Percentiles rank a stretch among this genome's conserved stretches.
Conservation (phyloP, 2,888 invertebrate genomes). For the Tetanocera ferruginea region DNA sequence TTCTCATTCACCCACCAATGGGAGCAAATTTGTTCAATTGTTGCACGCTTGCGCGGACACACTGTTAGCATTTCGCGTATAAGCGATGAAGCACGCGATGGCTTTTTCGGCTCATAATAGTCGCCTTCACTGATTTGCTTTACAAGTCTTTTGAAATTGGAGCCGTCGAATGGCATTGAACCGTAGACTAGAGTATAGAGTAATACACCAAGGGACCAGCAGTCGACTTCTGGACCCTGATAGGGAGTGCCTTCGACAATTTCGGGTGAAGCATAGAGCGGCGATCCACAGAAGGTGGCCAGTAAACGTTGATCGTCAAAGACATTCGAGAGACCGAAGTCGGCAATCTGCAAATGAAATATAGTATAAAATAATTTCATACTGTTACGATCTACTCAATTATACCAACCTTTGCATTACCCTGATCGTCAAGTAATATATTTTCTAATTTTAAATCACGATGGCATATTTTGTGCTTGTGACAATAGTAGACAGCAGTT, state of each 20-base stretch:
- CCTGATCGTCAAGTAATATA: constrained; percentile 91
- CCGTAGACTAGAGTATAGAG: constrained; percentile 98
- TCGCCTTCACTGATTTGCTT: constrained; percentile 97
- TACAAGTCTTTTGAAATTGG: constrained; percentile 96
- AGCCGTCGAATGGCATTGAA: constrained; percentile 99
- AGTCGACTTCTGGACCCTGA: constrained; percentile 95
- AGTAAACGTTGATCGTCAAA: constrained; percentile 89
- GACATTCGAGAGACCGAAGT: constrained; percentile 98
- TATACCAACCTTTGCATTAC: constrained; percentile 88
- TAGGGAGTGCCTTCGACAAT: constrained; percentile 97
- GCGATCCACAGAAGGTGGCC: constrained; percentile 96
- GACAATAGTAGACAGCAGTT: constrained; percentile 97
- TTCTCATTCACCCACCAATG: constrained; percentile 98
- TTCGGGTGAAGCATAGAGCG: constrained; percentile 96
- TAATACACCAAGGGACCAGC: constrained; percentile 96
- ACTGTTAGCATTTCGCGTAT: constrained; percentile 96
- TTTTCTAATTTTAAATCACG: constrained; percentile 96
- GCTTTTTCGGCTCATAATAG: constrained; percentile 95
- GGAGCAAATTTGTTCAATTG: constrained; percentile 93
- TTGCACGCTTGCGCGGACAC: constrained; percentile 88
- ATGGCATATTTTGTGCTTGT: constrained; percentile 98
- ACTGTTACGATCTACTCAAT: neutral
- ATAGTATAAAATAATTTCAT: neutral
- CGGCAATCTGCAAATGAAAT: constrained; percentile 83
- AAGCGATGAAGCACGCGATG: constrained; percentile 93